Conservation (phyloP, 2,888 invertebrate species). For the Periphyllus acericola region DNA sequence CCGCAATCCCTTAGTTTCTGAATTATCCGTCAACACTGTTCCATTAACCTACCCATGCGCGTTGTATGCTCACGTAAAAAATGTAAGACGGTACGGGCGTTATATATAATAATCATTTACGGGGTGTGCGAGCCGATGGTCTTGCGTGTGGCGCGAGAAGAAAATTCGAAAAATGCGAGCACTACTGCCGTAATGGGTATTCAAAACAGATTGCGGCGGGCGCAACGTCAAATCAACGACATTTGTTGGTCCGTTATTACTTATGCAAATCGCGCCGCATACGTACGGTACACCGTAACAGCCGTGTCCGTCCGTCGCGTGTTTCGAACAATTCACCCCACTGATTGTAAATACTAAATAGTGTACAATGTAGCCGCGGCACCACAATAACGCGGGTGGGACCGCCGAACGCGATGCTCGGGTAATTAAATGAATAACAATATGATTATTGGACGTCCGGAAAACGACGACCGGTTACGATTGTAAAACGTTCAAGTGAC, state of each 20-base stretch:
- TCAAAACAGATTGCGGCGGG: neutral
- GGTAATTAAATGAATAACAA: too few relatives aligned
- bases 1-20: too few relatives aligned
- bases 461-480: too few relatives aligned
- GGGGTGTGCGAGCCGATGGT: neutral
- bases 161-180: constrained; percentile 2
- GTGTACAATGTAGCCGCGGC: neutral
- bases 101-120: too few relatives aligned
- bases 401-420: too few relatives aligned
- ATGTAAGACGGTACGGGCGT: too few relatives aligned
- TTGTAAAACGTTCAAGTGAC: too few relatives aligned
- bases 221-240: constrained; percentile 26
- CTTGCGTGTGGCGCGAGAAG: neutral
- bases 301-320: neutral
- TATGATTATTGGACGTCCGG: too few relatives aligned
- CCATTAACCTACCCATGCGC: too few relatives aligned
- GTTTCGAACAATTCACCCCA: neutral
- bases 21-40: too few relatives aligned
- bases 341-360: neutral
- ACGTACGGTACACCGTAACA: neutral
- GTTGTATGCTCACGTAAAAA: too few relatives aligned
- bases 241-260: neutral
- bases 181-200: neutral
- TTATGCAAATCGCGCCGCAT: neutral
- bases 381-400: neutral